Evolutionary conservation across 2,888 invertebrate genomes (phyloP), one percentile per base, ranked within the genome.

Genomic region (Thecophora atra): DNA sequence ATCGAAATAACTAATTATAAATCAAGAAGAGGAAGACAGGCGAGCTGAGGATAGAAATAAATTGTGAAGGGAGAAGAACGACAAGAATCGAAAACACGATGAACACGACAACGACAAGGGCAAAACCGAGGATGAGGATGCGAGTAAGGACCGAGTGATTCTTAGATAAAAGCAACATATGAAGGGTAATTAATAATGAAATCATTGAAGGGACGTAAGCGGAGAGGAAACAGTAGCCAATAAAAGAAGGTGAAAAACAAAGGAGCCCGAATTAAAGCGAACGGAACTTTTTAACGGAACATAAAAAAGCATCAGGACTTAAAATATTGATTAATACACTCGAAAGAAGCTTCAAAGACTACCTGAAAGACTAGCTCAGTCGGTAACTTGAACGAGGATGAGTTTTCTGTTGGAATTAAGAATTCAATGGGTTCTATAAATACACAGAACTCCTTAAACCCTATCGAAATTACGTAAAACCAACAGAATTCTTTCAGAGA

Each of bases 1-100:
- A 70, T 70, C 63, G 63, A 70, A 70, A 19, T 63, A 70, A 51
- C 70, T 70, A 70, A 70, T 63, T 63, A 70, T 51, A 63, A 37
- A 52, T 1, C 52, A 30, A 21, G 54, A 13, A 54, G 17, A 37
- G 24, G 8, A 54, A 65, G n/a, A 24, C 37, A 37, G 37, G 7
- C 37, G 11, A 37, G 7, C 37, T 2, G 37, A 37, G 11, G 37
- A 37, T 37, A 37, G 4, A 51, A 13, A 51, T n/a, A n/a, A 51
- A 37, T 6, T 37, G 19, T 8, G 51, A 51, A 51, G 17, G 17
- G 26, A 52, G 19, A 17, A 52, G 26, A 52, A 66, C 19, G 26
- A 66, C 11, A 28, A 66, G 7, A 30, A 65, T 21, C 21, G 13
- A 26, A 6, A 28, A 26, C 65, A 64, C 28, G 8, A 42, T 42